These are phyloP conservation scores for Takifugu rubripes DNA, from an alignment of 2,797 vertebrate species.

Conservation along the genomic window DNA sequence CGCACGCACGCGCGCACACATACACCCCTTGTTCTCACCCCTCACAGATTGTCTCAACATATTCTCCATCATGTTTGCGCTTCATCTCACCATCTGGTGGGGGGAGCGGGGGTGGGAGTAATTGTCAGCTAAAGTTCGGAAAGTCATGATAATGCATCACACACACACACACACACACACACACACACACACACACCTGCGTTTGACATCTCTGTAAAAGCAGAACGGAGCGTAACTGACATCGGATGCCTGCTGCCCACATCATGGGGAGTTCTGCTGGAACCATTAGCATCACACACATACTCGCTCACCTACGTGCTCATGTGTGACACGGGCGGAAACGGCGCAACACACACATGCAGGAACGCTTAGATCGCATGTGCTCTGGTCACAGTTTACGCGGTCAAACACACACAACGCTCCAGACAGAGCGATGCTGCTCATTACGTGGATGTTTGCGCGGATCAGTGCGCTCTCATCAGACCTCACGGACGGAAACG, in stretches of 20 bases:
- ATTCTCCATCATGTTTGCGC: slow-evolving; percentile 50
- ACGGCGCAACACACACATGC: slow-evolving; percentile 5
- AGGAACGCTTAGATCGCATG: slow-evolving; percentile 9
- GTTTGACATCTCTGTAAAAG: slow-evolving; percentile 73
- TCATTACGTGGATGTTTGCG: neutral
- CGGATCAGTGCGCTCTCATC: neutral
- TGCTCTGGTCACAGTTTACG: neutral
- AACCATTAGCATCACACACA: slow-evolving; percentile 71
- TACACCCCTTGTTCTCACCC: slow-evolving; percentile 22
- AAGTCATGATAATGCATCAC: slow-evolving; percentile 30
- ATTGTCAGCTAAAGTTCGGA: slow-evolving; percentile 25
- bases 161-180: slow-evolving; percentile 3
- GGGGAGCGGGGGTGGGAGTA: slow-evolving; percentile 59
- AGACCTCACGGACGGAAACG: slow-evolving; percentile 12
- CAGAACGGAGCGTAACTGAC: slow-evolving; percentile 62
- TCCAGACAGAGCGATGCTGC: too few relatives aligned
- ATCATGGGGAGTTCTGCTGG: slow-evolving; percentile 68
- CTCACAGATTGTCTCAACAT: slow-evolving; percentile 63
- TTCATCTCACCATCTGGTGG: slow-evolving; percentile 60
- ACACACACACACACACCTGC: slow-evolving; percentile 57
- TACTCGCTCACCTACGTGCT: slow-evolving; percentile 53
- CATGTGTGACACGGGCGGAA: slow-evolving; percentile 37
- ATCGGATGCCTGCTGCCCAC: slow-evolving; percentile 53
- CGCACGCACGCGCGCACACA: too few relatives aligned
- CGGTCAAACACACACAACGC: too few relatives aligned